Conservation (phyloP, 2,797 vertebrate species). For the Rhinichthys osculus region DNA sequence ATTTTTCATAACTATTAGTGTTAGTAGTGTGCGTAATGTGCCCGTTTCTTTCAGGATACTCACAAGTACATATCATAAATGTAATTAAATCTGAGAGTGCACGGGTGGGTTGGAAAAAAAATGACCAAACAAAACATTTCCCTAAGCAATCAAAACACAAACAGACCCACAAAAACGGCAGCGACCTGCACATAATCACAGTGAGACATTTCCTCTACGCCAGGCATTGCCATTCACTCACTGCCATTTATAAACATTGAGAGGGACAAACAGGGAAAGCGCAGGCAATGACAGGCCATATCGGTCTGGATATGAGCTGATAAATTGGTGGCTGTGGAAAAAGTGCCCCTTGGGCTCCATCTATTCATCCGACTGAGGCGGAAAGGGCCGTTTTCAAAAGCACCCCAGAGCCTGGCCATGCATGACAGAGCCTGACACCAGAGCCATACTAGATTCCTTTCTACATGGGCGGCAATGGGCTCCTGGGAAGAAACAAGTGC, state of each 20-base stretch:
- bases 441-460: constrained; percentile 62
- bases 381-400: constrained; percentile 74
- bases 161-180: constrained; percentile 72
- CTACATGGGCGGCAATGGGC: constrained; percentile 53
- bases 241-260: constrained; percentile 71
- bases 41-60: neutral
- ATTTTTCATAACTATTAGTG: constrained; percentile 9
- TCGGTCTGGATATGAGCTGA: constrained; percentile 74
- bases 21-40: neutral
- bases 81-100: constrained; percentile 49
- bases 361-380: constrained; percentile 71
- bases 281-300: constrained; percentile 70
- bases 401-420: constrained; percentile 74
- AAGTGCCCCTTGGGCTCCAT: constrained; percentile 76
- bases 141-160: constrained; percentile 79
- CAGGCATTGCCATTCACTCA: constrained; percentile 65
- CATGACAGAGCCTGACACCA: constrained; percentile 76
- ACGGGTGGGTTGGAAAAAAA: constrained; percentile 59
- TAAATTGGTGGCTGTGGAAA: constrained; percentile 74
- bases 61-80: constrained; percentile 31
- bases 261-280: constrained; percentile 65
- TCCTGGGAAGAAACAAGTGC: constrained; percentile 54
- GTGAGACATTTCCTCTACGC: constrained; percentile 64
- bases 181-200: constrained; percentile 70
- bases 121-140: constrained; percentile 78